Conservation (phyloP, 2,113 vertebrate species). For the Nycticorax nycticorax region DNA sequence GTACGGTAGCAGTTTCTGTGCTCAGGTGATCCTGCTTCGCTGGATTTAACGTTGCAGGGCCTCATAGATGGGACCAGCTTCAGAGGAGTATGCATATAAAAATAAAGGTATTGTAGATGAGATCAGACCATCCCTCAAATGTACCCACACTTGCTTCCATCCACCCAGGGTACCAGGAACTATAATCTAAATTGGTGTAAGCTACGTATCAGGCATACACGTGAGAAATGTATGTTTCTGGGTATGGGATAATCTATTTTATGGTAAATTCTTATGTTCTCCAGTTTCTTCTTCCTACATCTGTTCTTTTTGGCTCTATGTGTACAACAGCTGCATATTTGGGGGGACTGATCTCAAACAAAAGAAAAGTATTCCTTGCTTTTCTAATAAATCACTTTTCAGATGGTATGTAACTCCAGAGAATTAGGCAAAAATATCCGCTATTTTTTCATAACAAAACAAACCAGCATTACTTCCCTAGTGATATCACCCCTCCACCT, state of each 20-base stretch:
- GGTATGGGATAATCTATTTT: neutral
- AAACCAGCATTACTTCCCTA: neutral
- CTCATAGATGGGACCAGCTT: neutral
- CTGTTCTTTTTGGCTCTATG: neutral
- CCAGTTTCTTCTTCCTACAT: slow-evolving; percentile 29
- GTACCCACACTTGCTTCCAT: neutral
- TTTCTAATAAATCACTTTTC: neutral
- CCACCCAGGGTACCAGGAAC: neutral
- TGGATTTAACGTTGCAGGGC: neutral
- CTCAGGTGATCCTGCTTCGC: neutral
- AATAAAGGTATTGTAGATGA: neutral
- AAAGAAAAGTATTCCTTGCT: neutral
- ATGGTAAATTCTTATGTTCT: neutral
- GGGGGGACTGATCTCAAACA: neutral
- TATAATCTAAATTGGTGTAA: neutral
- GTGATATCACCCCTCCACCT: neutral
- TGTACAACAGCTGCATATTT: slow-evolving; percentile 9
- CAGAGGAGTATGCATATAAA: neutral
- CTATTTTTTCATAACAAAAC: neutral
- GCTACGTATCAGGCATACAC: neutral
- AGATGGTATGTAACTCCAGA: neutral
- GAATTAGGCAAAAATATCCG: neutral
- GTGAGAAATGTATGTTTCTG: neutral
- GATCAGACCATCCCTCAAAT: neutral
- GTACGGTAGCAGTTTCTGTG: neutral